Conservation (phyloP, 2,888 invertebrate genomes). For the Stictocephala bisonia region DNA sequence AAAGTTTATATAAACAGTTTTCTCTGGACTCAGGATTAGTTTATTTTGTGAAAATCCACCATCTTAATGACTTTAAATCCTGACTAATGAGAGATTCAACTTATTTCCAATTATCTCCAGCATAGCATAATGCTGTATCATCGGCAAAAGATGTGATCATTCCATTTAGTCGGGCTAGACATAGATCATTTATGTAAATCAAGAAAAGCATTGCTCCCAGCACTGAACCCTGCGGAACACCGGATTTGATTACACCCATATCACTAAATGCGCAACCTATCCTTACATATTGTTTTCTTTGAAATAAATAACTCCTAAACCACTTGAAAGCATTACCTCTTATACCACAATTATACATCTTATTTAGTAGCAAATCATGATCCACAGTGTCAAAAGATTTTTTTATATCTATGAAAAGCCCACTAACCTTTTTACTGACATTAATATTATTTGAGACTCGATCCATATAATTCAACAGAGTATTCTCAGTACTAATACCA, state of each 20-base stretch:
- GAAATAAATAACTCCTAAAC: neutral
- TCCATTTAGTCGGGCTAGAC: neutral
- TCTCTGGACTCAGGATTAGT: neutral
- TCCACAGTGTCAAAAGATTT: constrained; percentile 10
- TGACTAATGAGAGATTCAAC: neutral
- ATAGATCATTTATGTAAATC: constrained; percentile 26
- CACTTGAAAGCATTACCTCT: neutral
- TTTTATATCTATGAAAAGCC: constrained; percentile 1
- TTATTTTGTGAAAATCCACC: constrained; percentile 1
- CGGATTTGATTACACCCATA: neutral
- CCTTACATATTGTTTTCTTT: constrained; percentile 19
- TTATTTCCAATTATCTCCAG: neutral
- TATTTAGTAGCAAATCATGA: neutral
- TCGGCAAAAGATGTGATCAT: constrained; percentile 2
- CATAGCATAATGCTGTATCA: constrained; percentile 4
- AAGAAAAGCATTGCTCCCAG: constrained; percentile 4
- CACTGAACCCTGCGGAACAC: constrained; percentile 9
- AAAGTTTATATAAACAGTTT: constrained; percentile 1
- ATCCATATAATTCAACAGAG: constrained; percentile 14
- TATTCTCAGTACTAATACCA: constrained; percentile 19
- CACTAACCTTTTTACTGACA: neutral
- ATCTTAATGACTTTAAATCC: neutral
- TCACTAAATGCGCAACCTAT: neutral
- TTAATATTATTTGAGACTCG: neutral
- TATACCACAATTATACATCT: neutral